Evolutionary conservation across 2,113 vertebrate species (phyloP).

Genomic region (Myotis lucifugus): DNA sequence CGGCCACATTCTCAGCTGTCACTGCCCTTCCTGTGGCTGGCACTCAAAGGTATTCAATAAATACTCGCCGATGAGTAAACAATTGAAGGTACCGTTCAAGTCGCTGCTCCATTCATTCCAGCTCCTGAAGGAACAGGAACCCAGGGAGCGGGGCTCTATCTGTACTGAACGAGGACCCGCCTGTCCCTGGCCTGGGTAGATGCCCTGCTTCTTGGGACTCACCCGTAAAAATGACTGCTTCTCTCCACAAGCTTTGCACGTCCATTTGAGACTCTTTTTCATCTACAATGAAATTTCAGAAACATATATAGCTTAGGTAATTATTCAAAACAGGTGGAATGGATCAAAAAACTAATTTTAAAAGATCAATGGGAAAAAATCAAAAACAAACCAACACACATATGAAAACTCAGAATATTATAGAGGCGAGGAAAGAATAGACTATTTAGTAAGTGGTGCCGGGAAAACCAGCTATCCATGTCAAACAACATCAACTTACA

Average conservation of each 20-base stretch:
- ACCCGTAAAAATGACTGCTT: constrained; percentile 92
- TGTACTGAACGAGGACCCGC: neutral
- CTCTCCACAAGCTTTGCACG: constrained; percentile 92
- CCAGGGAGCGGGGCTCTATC: neutral
- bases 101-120: neutral
- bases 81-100: neutral
- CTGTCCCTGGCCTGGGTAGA: neutral
- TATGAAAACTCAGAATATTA: neutral
- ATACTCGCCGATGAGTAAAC: neutral
- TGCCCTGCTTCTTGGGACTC: neutral
- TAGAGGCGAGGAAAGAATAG: neutral
- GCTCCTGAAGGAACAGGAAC: neutral
- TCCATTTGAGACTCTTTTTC: constrained; percentile 91
- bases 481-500: neutral
- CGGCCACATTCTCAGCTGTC: neutral
- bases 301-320: neutral
- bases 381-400: neutral
- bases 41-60: neutral
- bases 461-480: neutral
- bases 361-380: neutral
- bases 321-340: neutral
- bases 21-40: neutral
- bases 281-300: constrained; percentile 82
- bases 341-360: neutral
- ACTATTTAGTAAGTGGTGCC: neutral